phyloP scores from a whole-genome alignment of 2,888 invertebrate species.

The Hypolimnas misippus region DNA sequence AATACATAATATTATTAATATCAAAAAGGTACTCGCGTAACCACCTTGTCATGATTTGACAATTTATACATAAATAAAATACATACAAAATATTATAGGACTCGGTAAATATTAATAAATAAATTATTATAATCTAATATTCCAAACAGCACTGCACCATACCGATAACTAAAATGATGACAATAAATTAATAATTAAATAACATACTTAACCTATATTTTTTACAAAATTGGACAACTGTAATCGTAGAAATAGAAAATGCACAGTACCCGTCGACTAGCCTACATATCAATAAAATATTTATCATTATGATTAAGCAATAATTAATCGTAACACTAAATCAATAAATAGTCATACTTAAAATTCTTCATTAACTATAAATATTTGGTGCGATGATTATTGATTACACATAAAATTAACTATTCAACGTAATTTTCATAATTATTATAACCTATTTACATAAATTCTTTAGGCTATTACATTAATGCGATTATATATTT shows the following conservation, averaged over 20 bases:
- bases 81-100: conserved; percentile 46
- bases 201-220: conserved; percentile 53
- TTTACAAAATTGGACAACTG: conserved; percentile 80
- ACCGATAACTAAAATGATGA: conserved; percentile 44
- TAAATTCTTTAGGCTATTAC: conserved; percentile 15
- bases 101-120: conserved; percentile 43
- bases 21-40: conserved; percentile 80
- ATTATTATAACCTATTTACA: conserved; percentile 43
- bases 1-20: conserved; percentile 38
- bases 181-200: conserved; percentile 36
- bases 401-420: conserved; percentile 26
- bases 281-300: conserved; percentile 60
- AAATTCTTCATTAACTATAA: conserved; percentile 9
- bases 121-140: conserved; percentile 44
- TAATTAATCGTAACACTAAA: conserved; percentile 9
- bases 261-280: conserved; percentile 83
- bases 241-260: conserved; percentile 60
- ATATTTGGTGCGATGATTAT: conserved; percentile 40
- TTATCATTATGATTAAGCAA: conserved; percentile 42
- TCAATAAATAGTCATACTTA: conserved; percentile 18
- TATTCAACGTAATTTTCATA: conserved; percentile 7
- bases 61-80: conserved; percentile 45
- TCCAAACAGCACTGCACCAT: conserved; percentile 66
- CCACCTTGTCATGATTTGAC: conserved; percentile 67
- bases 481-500: conserved; percentile 44